Conservation (phyloP, 2,113 vertebrate species). For the Thoracochromis brauschi region DNA sequence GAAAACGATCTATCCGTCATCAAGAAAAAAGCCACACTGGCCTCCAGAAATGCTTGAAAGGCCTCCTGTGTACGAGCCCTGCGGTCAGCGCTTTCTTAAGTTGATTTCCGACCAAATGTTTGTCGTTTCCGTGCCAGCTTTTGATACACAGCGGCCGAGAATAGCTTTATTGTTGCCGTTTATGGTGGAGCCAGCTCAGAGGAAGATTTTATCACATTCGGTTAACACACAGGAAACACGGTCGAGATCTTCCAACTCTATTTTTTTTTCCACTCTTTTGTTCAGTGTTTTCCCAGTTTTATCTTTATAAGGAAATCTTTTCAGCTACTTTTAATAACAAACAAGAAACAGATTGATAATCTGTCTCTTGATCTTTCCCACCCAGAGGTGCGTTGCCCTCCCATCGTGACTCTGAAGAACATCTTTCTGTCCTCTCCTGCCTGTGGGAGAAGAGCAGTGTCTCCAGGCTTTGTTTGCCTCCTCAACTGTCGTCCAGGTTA, state of each 20-base stretch:
- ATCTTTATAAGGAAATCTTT: background rate
- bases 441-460: slow-evolving; percentile 76
- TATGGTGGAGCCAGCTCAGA: background rate
- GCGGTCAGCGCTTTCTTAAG: background rate
- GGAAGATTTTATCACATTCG: background rate
- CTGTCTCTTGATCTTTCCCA: background rate
- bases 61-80: background rate
- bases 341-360: background rate
- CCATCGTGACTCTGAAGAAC: slow-evolving; percentile 70
- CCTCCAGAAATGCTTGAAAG: background rate
- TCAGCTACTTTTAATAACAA: background rate
- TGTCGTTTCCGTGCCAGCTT: background rate
- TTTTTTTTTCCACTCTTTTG: background rate
- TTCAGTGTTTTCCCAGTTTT: background rate
- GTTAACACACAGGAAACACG: background rate
- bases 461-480: slow-evolving; percentile 74
- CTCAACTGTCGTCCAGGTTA: slow-evolving; percentile 84
- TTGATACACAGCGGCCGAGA: background rate
- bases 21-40: background rate
- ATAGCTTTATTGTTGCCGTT: slow-evolving; percentile 9
- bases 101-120: slow-evolving; percentile 16
- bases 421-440: slow-evolving; percentile 74
- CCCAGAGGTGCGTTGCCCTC: slow-evolving; percentile 81
- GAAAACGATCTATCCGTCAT: background rate
- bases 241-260: background rate